Evolutionary conservation across 2,113 vertebrate species (phyloP).

Genomic region (Oncorhynchus gorbuscha): DNA sequence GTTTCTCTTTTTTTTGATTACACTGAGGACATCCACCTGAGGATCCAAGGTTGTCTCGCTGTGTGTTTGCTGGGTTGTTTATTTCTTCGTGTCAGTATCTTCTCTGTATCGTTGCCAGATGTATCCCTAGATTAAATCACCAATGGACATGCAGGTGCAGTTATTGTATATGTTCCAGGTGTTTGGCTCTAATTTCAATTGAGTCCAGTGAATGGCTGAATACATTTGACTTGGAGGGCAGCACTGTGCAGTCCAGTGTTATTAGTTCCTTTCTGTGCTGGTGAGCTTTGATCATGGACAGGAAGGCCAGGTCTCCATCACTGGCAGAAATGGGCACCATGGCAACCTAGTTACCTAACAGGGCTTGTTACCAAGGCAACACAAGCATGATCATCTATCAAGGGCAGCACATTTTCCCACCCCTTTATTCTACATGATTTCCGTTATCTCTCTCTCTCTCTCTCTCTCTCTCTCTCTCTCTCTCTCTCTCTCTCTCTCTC

Average conservation of each 20-base stretch:
- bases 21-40: too few species aligned
- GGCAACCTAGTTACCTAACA: slow-evolving; percentile 61
- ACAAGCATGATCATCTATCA: slow-evolving; percentile 49
- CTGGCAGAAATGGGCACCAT: slow-evolving; percentile 48
- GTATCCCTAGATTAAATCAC: background rate
- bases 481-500: background rate
- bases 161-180: background rate
- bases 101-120: background rate
- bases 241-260: background rate
- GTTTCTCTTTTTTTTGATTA: too few species aligned
- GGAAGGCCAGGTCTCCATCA: slow-evolving; percentile 30
- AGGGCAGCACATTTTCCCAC: slow-evolving; percentile 41
- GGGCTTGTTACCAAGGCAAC: slow-evolving; percentile 54
- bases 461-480: background rate
- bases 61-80: too few species aligned
- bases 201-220: background rate
- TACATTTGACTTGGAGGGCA: background rate
- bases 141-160: background rate
- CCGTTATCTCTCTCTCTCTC: background rate
- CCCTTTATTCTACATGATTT: slow-evolving; percentile 26
- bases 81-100: background rate
- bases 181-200: background rate
- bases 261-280: slow-evolving; percentile 10
- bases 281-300: slow-evolving; percentile 16
- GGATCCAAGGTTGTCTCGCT: too few species aligned